phyloP scores from a whole-genome alignment of 92 coral and sea anemone genomes.

The Epizoanthus scotinus region DNA sequence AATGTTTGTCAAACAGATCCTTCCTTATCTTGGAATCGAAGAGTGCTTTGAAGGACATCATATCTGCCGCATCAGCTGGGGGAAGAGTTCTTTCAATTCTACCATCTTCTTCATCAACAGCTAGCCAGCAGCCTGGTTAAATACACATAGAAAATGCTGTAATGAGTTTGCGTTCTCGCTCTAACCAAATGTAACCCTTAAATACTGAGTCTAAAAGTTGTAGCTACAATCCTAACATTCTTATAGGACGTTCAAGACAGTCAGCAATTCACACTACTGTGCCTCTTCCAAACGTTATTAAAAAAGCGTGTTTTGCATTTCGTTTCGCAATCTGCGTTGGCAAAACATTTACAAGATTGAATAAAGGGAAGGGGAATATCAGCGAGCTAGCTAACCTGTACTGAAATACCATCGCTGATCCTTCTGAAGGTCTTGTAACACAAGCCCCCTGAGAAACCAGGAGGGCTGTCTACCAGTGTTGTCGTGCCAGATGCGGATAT shows the following conservation, averaged over 20 bases:
- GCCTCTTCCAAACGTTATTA: no score
- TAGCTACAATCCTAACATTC: no score
- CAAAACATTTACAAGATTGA: no score
- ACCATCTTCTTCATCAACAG: conserved; percentile 73
- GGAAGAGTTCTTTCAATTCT: conserved; percentile 46
- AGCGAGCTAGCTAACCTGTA: conserved; percentile 44
- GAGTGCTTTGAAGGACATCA: conserved; percentile 57
- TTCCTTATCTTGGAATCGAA: conserved; percentile 58
- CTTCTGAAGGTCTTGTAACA: conserved; percentile 61
- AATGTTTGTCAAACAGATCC: conserved; percentile 70
- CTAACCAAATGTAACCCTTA: no score
- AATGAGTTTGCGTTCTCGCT: no score
- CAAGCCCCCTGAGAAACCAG: conserved; percentile 63
- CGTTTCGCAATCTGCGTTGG: no score
- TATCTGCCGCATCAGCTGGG: conserved; percentile 57
- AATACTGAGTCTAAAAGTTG: no score
- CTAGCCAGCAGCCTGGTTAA: conserved; percentile 65
- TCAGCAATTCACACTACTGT: no score
- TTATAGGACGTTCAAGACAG: no score
- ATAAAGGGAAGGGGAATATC: no score
- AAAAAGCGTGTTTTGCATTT: no score
- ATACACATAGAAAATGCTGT: no score
- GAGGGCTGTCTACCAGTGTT: conserved; percentile 61
- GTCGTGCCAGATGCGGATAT: conserved; percentile 76
- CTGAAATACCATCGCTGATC: conserved; percentile 63